Base-by-base conservation (phyloP, 2,888 invertebrate species). In the Drosophila nigricruria region DNA sequence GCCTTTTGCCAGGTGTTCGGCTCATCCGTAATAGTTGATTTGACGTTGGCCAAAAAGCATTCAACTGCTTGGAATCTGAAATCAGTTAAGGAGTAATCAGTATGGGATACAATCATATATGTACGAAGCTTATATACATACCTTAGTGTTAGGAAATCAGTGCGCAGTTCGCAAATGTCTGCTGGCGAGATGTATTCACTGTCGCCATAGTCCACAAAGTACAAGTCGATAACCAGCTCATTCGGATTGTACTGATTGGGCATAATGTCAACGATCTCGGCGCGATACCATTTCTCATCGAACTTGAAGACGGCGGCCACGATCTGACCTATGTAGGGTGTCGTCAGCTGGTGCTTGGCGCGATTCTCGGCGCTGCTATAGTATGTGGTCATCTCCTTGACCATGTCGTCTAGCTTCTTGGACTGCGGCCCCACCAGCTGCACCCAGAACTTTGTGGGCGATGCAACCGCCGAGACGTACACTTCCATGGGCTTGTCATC, bases 191-290 rank as follows among this genome's bases (percentile, higher is more conserved):
- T 94, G 85, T 94, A 94, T 83, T 96, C 96, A 69, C 95, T 95
- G 92, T 98, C 97, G 0, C 98, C 98, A 92, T 97, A 98, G 93
- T 98, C 98, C 59, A 98, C 94, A 92, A 95, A 98, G 91, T 96
- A 97, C 32, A 98, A 94, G 84, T 95, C 95, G 0, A 96, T 95
- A 18, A 94, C 94, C 88, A 94, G 93, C 73, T 95, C 94, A 23
- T 94, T 93, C 0, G 94, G 93, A 82, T 94, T 94, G 82, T 94
- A 94, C 86, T 95, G 95, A 91, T 95, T 95, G 53, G 94, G 94
- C 32, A 94, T 92, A 14, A 96, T 93, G 70, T 94, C 94, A 60
- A 95, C 93, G 8, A 98, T 95, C 91, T 96, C 95, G 1, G 93
- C 92, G 2, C 92, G 90, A 83, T 93, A 93, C 97, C 97, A 98